Conservation (phyloP, 2,888 invertebrate genomes). For the Drosophila quasianomalipes region DNA sequence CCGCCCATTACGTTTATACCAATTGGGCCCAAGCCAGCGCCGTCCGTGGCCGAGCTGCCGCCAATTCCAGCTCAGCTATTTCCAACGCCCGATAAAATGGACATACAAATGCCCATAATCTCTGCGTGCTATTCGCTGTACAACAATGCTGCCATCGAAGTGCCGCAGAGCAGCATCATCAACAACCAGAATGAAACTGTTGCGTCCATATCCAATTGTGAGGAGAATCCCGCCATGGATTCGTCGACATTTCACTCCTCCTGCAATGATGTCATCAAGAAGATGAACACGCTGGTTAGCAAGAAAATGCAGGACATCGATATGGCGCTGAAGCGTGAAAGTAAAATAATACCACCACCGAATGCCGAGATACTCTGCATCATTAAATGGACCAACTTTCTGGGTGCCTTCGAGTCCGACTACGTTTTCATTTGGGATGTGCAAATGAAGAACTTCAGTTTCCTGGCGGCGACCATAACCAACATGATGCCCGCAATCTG, state of each 20-base stretch:
- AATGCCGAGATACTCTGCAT: slow-evolving; percentile 83
- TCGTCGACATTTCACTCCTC: slow-evolving; percentile 55
- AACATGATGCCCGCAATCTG: slow-evolving; percentile 83
- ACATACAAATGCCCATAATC: slow-evolving; percentile 77
- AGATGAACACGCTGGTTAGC: slow-evolving; percentile 83
- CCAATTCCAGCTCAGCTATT: not conserved
- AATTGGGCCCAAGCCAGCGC: not conserved
- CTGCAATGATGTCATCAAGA: slow-evolving; percentile 80
- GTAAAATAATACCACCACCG: slow-evolving; percentile 82
- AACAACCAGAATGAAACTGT: not conserved
- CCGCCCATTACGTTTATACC: not conserved
- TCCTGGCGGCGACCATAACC: slow-evolving; percentile 80
- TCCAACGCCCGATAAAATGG: slow-evolving; percentile 8
- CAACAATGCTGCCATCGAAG: slow-evolving; percentile 22
- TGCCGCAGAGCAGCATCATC: not conserved
- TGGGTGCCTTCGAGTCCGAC: slow-evolving; percentile 80
- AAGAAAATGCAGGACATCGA: slow-evolving; percentile 85
- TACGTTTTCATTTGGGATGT: slow-evolving; percentile 84
- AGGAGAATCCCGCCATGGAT: slow-evolving; percentile 12
- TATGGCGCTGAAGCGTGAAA: slow-evolving; percentile 81
- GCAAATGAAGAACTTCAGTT: slow-evolving; percentile 66
- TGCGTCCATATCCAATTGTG: not conserved
- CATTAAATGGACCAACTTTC: slow-evolving; percentile 83
- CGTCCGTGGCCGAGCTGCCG: not conserved
- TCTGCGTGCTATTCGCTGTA: slow-evolving; percentile 79